A percentile compares a stretch with the other conserved stretches of the same genome.
Conservation (phyloP, 1,140 invertebrate genomes). For the Zaprionus africanus region DNA sequence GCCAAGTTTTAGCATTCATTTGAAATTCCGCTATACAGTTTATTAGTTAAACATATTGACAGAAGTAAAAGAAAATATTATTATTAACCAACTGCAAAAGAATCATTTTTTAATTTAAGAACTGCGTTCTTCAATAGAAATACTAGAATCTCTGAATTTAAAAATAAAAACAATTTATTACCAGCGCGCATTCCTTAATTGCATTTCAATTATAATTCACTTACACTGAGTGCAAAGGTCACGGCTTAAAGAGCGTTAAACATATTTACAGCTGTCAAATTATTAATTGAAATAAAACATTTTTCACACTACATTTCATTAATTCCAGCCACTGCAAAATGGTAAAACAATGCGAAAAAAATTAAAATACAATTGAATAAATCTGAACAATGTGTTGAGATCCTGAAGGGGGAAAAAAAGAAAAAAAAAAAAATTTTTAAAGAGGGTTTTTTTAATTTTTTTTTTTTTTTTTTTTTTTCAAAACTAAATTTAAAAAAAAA, state of each 20-base stretch:
- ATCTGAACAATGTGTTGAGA: neutral
- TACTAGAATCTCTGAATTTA: no score
- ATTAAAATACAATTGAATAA: neutral
- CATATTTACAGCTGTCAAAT: neutral
- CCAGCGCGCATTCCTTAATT: neutral
- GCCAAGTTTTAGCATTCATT: neutral
- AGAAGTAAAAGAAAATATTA: no score
- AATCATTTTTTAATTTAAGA: neutral
- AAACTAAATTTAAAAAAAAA: no score
- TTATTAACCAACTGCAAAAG: neutral
- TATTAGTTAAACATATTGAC: slow-evolving; percentile 5
- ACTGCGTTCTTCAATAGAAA: no score
- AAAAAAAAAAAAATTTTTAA: no score
- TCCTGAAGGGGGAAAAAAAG: no score
- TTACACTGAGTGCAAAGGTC: neutral
- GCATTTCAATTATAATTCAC: neutral
- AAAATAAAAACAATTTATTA: neutral
- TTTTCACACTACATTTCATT: neutral
- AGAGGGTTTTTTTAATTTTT: no score
- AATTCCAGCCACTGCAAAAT: neutral
- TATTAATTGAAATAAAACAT: neutral
- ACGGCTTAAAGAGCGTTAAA: neutral
- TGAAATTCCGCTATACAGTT: neutral
- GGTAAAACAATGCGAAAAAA: neutral
- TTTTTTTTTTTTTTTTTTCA: no score